Evolutionary conservation across 2,888 invertebrate species (phyloP).

Genomic region (Octonoba sinensis): DNA sequence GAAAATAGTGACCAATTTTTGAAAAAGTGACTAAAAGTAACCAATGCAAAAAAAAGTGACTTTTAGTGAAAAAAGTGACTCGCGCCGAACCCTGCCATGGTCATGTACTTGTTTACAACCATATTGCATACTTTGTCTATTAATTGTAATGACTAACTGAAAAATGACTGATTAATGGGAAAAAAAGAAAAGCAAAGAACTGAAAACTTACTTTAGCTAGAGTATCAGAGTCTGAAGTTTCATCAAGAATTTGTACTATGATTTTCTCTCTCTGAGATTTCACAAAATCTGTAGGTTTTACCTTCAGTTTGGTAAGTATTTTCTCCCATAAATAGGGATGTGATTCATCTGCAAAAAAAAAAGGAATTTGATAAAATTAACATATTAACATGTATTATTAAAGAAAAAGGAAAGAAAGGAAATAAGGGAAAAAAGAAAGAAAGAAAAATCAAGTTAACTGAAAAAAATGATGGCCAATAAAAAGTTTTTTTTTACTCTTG

Average conservation of each 20-base stretch:
- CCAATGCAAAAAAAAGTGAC: no score
- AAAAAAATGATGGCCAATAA: not conserved
- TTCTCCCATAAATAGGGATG: conserved; percentile 77
- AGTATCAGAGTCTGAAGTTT: not conserved
- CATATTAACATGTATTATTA: not conserved
- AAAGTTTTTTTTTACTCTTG: no score
- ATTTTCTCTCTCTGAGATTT: conserved; percentile 76
- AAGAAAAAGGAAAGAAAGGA: not conserved
- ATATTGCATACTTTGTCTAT: no score
- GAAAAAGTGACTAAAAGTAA: no score
- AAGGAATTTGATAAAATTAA: not conserved
- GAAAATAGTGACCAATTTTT: no score
- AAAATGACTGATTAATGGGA: no score
- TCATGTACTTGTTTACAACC: no score
- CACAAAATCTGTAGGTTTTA: conserved; percentile 77
- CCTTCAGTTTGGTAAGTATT: conserved; percentile 76
- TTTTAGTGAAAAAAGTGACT: no score
- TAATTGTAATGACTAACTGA: no score
- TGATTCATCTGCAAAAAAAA: conserved; percentile 27
- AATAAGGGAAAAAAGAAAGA: not conserved
- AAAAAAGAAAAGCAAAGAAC: not conserved
- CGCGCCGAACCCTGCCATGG: no score
- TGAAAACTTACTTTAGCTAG: conserved; percentile 26
- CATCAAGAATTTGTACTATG: conserved; percentile 19
- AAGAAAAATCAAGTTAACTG: not conserved